Conservation (phyloP, 2,113 vertebrate species). For the Hystrix cristata region DNA sequence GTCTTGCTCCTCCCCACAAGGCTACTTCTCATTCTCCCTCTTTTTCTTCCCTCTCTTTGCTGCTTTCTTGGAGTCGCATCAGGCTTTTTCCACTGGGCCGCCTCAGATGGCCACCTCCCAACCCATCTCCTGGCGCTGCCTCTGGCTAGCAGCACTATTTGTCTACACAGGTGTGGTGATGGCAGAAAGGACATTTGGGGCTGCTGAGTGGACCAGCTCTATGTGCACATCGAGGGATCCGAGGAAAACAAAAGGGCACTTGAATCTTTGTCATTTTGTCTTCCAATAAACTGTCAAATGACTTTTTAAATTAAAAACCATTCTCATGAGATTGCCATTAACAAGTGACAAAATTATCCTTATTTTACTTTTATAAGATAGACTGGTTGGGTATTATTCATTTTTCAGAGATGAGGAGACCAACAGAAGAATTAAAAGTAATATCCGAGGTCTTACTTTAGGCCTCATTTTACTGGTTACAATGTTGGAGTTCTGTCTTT, state of each 20-base stretch:
- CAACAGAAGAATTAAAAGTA: neutral
- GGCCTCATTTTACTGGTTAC: neutral
- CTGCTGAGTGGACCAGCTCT: neutral
- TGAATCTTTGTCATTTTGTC: neutral
- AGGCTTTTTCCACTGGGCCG: neutral
- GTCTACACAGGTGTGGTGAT: neutral
- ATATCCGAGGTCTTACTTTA: neutral
- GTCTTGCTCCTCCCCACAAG: neutral
- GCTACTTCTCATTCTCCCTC: no score
- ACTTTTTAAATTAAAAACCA: neutral
- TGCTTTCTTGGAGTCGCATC: neutral
- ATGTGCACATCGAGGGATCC: fast-evolving
- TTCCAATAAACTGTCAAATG: neutral
- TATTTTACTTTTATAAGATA: neutral
- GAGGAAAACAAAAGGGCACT: neutral
- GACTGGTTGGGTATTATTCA: neutral
- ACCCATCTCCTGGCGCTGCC: neutral
- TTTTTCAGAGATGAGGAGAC: neutral
- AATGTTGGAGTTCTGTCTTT: neutral
- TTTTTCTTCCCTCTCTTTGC: neutral
- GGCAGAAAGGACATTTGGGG: neutral
- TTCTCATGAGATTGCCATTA: neutral
- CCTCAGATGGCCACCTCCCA: neutral
- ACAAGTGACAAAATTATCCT: neutral
- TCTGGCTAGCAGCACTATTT: neutral